These are phyloP conservation scores for Palythoa grandis DNA, from an alignment of 92 coral and sea anemone species.

Conservation along the genomic window DNA sequence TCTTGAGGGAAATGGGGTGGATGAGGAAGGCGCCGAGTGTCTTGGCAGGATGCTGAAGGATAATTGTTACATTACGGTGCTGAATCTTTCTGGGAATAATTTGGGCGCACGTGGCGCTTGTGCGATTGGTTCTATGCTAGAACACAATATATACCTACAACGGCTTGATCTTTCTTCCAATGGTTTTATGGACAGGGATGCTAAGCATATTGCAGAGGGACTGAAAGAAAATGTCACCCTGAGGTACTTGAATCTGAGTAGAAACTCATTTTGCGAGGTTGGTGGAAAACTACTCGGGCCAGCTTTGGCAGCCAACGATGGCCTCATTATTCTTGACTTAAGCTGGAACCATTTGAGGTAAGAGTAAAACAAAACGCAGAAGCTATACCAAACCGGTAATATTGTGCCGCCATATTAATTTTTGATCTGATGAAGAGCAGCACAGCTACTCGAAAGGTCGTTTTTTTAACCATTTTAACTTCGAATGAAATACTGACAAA, in stretches of 20 bases:
- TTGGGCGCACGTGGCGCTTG: constrained; percentile 69
- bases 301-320: constrained; percentile 61
- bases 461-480: too few relatives aligned
- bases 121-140: constrained; percentile 61
- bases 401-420: too few relatives aligned
- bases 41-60: constrained; percentile 69
- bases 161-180: constrained; percentile 72
- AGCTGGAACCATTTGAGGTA: constrained; percentile 83
- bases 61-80: constrained; percentile 66
- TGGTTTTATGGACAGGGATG: constrained; percentile 73
- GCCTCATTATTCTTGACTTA: constrained; percentile 56
- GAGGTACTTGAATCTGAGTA: constrained; percentile 64
- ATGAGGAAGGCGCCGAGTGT: constrained; percentile 71
- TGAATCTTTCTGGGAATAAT: constrained; percentile 69
- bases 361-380: neutral
- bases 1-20: constrained; percentile 66
- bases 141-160: constrained; percentile 53
- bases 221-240: constrained; percentile 56
- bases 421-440: too few relatives aligned
- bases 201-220: constrained; percentile 61
- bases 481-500: too few relatives aligned
- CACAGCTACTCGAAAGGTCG: too few relatives aligned
- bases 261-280: constrained; percentile 73
- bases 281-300: constrained; percentile 77
- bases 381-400: too few relatives aligned